Percentiles rank a stretch among this genome's conserved stretches.
Evolutionary conservation across 2,113 vertebrate genomes (phyloP).

Genomic region (Lepisosteus osseus): DNA sequence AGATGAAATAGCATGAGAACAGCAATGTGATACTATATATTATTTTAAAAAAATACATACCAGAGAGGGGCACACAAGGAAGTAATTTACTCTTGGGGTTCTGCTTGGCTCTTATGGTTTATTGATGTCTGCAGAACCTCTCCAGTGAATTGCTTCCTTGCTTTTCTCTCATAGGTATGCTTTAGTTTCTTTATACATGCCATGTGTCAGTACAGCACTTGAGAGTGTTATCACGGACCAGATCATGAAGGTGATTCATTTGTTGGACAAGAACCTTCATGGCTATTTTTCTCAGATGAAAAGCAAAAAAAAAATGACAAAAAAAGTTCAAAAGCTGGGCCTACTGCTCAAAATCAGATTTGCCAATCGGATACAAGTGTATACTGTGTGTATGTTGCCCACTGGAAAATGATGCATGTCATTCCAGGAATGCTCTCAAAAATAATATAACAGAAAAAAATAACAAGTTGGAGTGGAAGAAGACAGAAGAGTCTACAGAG

Average conservation of each 20-base stretch:
- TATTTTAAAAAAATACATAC: constrained; percentile 33
- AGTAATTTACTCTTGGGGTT: constrained; percentile 35
- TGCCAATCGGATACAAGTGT: too few species aligned
- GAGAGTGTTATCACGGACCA: neutral
- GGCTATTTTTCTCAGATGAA: too few species aligned
- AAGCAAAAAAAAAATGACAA: too few species aligned
- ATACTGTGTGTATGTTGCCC: too few species aligned
- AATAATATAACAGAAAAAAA: too few species aligned
- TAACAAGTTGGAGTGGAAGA: too few species aligned
- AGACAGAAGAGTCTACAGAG: too few species aligned
- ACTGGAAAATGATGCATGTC: too few species aligned
- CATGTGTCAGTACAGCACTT: constrained; percentile 14
- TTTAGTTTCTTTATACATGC: constrained; percentile 8
- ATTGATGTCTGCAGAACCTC: constrained; percentile 34
- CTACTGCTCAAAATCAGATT: too few species aligned
- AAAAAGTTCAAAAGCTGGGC: too few species aligned
- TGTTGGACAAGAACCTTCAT: neutral
- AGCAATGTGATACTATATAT: constrained; percentile 30
- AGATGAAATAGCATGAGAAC: constrained; percentile 14
- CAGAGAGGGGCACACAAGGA: constrained; percentile 35
- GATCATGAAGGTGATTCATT: neutral
- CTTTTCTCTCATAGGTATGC: constrained; percentile 16
- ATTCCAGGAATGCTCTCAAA: too few species aligned
- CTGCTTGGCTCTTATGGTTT: constrained; percentile 21
- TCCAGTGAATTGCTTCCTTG: constrained; percentile 34